Conservation (phyloP, 2,113 vertebrate genomes). For the Galemys pyrenaicus region DNA sequence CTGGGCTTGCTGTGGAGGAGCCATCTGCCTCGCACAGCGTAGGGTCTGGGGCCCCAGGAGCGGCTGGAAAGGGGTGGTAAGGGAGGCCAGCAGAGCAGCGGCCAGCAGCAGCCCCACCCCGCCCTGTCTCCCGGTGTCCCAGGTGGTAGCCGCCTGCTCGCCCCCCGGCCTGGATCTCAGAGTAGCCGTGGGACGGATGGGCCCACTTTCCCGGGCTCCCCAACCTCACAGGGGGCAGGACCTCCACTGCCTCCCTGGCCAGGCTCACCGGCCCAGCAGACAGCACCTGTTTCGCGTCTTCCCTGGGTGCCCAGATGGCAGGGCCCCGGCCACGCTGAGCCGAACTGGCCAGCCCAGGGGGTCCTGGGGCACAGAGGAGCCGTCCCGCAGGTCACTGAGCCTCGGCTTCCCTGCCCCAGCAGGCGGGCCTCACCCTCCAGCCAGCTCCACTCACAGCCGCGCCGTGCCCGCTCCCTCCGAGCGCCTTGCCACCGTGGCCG, state of each 20-base stretch:
- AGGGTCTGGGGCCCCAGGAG: neutral
- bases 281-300: neutral
- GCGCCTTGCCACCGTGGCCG: neutral
- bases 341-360: too few species aligned
- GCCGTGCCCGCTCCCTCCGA: neutral
- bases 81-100: rapidly evolving
- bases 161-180: neutral
- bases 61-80: rapidly evolving
- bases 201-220: neutral
- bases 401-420: neutral
- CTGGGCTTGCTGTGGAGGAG: neutral
- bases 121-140: neutral
- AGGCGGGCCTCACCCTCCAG: neutral
- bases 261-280: too few species aligned
- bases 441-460: neutral
- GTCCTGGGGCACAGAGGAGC: too few species aligned
- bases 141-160: neutral
- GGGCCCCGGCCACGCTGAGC: too few species aligned
- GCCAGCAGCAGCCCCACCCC: neutral
- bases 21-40: neutral
- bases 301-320: neutral
- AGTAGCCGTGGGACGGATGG: conserved; percentile 5
- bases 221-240: neutral
- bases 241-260: neutral
- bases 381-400: too few species aligned